phyloP scores from a whole-genome alignment of 2,797 vertebrate genomes.

The Oreochromis mossambicus region DNA sequence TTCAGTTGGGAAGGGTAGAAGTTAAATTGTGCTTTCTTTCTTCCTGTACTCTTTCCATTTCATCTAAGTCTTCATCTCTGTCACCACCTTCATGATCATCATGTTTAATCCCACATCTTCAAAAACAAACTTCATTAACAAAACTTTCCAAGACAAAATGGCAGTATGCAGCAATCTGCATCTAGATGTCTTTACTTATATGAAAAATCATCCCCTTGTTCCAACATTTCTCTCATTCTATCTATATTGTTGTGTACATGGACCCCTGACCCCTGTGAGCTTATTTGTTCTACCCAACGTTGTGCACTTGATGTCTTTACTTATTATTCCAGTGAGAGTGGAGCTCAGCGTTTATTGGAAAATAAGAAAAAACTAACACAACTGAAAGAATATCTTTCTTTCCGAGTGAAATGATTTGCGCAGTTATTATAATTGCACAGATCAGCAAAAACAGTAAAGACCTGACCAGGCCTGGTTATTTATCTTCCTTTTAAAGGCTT shows the following conservation, averaged over 20 bases:
- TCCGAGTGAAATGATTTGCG: not conserved
- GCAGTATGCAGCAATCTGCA: not conserved
- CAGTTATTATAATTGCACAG: not conserved
- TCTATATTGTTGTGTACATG: not conserved
- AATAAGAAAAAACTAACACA: not conserved
- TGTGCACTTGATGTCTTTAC: not conserved
- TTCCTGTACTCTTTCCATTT: not conserved
- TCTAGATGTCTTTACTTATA: not conserved
- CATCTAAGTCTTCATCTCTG: not conserved
- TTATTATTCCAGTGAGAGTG: not conserved
- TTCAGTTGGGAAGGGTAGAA: not conserved
- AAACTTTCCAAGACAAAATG: not conserved
- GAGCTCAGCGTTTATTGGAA: not conserved
- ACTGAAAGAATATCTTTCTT: accelerated
- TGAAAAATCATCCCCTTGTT: accelerated
- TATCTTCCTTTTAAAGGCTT: not conserved
- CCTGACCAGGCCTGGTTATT: accelerated
- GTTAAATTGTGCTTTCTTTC: not conserved
- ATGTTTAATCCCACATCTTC: not conserved
- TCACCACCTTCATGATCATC: not conserved
- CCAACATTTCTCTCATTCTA: not conserved
- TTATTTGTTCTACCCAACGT: not conserved
- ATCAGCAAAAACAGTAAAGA: not conserved
- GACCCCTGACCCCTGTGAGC: not conserved
- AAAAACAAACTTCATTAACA: not conserved